Evolutionary conservation across 2,888 invertebrate species (phyloP), one percentile per base, ranked within the genome.

Genomic region (Drosophila fungiperda): DNA sequence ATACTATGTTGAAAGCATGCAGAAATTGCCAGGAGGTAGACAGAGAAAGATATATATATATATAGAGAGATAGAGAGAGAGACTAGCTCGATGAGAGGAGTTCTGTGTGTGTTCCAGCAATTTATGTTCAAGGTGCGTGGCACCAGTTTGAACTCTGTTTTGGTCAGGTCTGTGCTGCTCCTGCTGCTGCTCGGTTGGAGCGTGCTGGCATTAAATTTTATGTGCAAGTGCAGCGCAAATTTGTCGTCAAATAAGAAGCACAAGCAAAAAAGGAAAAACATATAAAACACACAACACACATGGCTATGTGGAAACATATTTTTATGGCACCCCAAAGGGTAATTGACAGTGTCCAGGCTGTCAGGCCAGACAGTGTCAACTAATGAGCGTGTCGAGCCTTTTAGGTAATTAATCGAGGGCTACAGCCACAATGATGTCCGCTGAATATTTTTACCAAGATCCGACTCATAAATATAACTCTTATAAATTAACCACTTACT

Each of bases 121-220:
- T 86, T 83, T 83, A 83, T 83, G 89, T 86, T 70, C 84, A 81
- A 88, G 84, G 87, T 84, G 84, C 89, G 87, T 88, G 89, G 83
- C 82, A 86, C 84, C 67, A 71, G 88, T 75, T 78, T 81, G 81
- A 74, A 80, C 83, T 68, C 49, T 29, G 58, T 35, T 61, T 62
- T 75, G 68, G 78, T 70, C 79, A 77, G 77, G 59, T 69, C 52
- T 62, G 66, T 66, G 61, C 69, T 35, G 26, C 26, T 26, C 2
- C 26, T 26, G 26, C 26, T 29, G 63, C 45, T 45, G 45, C 55
- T 62, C 35, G 57, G 68, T 65, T 63, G 62, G 73, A 80, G 82
- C 83, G 82, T 90, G 89, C 80, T 77, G 82, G 88, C 86, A 89
- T 90, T 87, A 85, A 89, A 89, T 85, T 89, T 87, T 80, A 90